Conservation (phyloP, 1,140 invertebrate species). For the Sitodiplosis mosellana region DNA sequence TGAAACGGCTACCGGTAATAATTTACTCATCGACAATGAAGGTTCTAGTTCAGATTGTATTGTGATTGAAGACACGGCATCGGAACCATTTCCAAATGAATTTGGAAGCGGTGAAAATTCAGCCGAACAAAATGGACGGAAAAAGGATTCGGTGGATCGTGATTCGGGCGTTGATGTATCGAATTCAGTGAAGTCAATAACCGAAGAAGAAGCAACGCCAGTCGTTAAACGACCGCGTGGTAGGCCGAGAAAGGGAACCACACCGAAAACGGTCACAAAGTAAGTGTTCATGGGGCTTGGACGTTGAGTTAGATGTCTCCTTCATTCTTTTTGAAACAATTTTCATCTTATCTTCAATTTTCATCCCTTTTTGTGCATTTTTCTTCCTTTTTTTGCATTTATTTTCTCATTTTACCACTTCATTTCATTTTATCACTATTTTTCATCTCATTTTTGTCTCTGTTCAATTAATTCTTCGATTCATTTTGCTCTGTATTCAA, state of each 20-base stretch:
- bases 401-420: no score
- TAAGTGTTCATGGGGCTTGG: no score
- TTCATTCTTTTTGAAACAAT: no score
- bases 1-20: not conserved
- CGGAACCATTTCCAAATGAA: not conserved
- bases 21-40: not conserved
- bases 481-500: no score
- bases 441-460: no score
- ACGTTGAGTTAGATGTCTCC: no score
- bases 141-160: not conserved
- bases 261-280: not conserved
- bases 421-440: no score
- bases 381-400: no score
- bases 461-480: no score
- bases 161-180: constrained; percentile 4
- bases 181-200: not conserved
- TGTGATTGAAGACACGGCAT: not conserved
- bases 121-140: not conserved
- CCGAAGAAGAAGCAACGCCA: not conserved
- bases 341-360: no score
- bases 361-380: no score
- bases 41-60: constrained; percentile 1
- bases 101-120: not conserved
- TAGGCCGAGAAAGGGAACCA: not conserved
- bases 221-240: constrained; percentile 1